Percentiles rank a stretch among this genome's conserved stretches.
These are phyloP conservation scores for Orthosia gothica DNA, from an alignment of 2,888 invertebrate genomes.

Conservation along the genomic window DNA sequence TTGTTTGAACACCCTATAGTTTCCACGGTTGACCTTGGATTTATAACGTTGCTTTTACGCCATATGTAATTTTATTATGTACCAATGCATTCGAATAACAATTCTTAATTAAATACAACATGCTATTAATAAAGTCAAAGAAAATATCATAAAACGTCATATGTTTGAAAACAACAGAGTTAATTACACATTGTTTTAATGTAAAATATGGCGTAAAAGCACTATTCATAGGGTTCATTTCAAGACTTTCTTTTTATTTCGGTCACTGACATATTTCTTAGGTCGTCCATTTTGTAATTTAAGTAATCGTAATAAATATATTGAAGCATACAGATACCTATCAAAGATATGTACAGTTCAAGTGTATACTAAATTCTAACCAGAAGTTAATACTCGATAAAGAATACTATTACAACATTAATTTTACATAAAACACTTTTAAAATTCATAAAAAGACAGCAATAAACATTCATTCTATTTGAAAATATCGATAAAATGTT, in stretches of 20 bases:
- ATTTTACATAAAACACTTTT: slow-evolving; percentile 65
- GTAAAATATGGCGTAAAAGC: slow-evolving; percentile 20
- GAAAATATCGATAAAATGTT: slow-evolving; percentile 58
- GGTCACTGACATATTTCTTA: slow-evolving; percentile 60
- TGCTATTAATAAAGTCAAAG: too few species aligned
- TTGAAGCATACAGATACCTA: slow-evolving; percentile 62
- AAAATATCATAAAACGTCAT: not conserved
- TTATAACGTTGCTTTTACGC: slow-evolving; percentile 7
- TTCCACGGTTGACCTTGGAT: slow-evolving; percentile 19
- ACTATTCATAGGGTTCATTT: not conserved
- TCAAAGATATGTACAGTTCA: slow-evolving; percentile 68
- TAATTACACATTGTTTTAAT: not conserved
- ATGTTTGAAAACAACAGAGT: not conserved
- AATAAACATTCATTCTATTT: slow-evolving; percentile 62
- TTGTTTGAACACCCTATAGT: slow-evolving; percentile 26
- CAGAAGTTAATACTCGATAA: slow-evolving; percentile 67
- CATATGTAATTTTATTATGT: not conserved
- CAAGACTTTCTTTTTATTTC: slow-evolving; percentile 46
- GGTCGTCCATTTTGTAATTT: slow-evolving; percentile 52
- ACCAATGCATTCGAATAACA: not conserved
- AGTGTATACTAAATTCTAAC: slow-evolving; percentile 62
- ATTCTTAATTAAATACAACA: too few species aligned
- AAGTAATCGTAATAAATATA: slow-evolving; percentile 53
- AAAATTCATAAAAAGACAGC: slow-evolving; percentile 61
- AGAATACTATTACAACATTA: slow-evolving; percentile 68